phyloP scores from a whole-genome alignment of 1,140 invertebrate genomes.

The Drosophila azteca region DNA sequence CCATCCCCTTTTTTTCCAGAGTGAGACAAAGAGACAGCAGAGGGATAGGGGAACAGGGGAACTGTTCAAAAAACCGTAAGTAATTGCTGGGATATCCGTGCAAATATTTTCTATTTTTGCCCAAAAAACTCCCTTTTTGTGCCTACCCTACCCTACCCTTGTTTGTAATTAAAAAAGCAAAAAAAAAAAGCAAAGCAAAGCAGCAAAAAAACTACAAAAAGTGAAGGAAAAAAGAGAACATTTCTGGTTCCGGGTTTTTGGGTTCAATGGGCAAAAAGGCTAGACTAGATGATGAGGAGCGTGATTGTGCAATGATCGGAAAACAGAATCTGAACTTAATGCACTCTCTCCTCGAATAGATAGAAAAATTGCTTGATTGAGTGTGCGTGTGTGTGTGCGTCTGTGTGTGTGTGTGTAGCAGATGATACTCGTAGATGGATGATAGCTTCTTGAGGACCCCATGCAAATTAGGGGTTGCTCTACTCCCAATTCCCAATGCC shows the following conservation, averaged over 20 bases:
- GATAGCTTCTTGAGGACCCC: conserved; percentile 10
- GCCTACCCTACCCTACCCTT: conserved; percentile 55
- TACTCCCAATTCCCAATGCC: conserved; percentile 34
- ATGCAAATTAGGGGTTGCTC: conserved; percentile 40
- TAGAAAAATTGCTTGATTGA: conserved; percentile 60
- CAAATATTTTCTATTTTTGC: conserved; percentile 77
- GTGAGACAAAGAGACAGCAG: not conserved
- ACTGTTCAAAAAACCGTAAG: conserved; percentile 75
- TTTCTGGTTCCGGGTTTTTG: conserved; percentile 20
- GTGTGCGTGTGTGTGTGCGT: conserved; percentile 12
- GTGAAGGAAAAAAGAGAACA: conserved; percentile 11
- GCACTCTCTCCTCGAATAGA: conserved; percentile 34
- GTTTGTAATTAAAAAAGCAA: conserved; percentile 70
- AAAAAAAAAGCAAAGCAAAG: conserved; percentile 45
- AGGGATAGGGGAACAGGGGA: not conserved
- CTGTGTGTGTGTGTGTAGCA: conserved; percentile 21
- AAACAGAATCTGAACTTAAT: conserved; percentile 46
- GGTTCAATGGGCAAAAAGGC: conserved; percentile 71
- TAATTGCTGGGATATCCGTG: conserved; percentile 77
- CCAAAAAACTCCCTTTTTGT: conserved; percentile 61
- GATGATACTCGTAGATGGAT: conserved; percentile 7
- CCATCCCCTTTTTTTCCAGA: conserved; percentile 5
- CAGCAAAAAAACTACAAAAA: conserved; percentile 19
- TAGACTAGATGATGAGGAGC: conserved; percentile 71
- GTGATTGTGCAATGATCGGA: conserved; percentile 63